Evolutionary conservation across 2,113 vertebrate genomes (phyloP).

Genomic region (Orycteropus afer): DNA sequence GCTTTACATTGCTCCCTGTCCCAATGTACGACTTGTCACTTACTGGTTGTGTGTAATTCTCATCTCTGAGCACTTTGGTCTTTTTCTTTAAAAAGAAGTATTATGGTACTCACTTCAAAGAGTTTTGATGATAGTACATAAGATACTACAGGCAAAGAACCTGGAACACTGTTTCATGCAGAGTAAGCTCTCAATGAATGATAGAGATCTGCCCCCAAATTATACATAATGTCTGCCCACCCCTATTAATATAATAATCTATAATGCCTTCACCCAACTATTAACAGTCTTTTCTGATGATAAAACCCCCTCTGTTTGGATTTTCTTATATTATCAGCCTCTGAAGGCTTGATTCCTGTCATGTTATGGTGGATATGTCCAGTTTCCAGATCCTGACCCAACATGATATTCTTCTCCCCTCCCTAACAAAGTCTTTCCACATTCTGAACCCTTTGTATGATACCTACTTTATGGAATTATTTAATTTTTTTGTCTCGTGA

Average conservation of each 20-base stretch:
- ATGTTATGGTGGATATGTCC: not conserved
- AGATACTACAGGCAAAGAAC: not conserved
- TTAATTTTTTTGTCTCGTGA: not conserved
- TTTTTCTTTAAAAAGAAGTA: not conserved
- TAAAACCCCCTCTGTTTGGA: not conserved
- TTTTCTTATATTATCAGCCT: not conserved
- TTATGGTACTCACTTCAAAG: not conserved
- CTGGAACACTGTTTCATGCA: not conserved
- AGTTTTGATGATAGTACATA: not conserved
- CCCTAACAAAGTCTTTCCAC: not conserved
- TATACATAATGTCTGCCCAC: not conserved
- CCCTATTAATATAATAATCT: too few species aligned
- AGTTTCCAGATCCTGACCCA: not conserved
- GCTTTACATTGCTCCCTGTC: not conserved
- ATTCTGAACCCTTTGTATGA: not conserved
- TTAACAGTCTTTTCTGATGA: not conserved
- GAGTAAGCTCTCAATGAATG: not conserved
- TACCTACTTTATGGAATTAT: not conserved
- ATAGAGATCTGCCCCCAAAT: not conserved
- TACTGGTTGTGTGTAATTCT: not conserved
- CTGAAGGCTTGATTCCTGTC: not conserved
- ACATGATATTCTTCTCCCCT: not conserved
- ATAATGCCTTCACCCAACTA: not conserved
- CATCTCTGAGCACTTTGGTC: not conserved
- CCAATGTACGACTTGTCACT: not conserved